Evolutionary conservation across 2,113 vertebrate species (phyloP).

Genomic region (Pseudopodoces humilis): DNA sequence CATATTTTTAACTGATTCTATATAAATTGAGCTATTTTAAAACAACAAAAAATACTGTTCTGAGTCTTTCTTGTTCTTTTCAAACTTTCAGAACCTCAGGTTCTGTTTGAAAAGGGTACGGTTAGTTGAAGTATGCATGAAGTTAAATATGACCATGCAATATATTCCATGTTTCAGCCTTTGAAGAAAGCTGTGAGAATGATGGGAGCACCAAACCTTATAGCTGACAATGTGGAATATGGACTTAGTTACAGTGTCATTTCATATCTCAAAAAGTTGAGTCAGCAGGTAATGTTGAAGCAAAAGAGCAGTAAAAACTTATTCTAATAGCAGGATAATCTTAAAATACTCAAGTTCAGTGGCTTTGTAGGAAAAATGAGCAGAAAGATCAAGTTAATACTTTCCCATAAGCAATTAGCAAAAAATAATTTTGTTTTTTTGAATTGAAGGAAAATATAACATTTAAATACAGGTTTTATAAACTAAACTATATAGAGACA

Average conservation of each 20-base stretch:
- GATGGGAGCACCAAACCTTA: conserved; percentile 96
- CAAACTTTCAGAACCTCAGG: not conserved
- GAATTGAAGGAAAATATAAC: not conserved
- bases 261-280: conserved; percentile 98
- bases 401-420: not conserved
- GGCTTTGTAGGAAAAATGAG: not conserved
- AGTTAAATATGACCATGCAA: not conserved
- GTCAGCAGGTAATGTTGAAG: conserved; percentile 88
- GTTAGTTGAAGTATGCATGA: not conserved
- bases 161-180: conserved; percentile 76
- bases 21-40: not conserved
- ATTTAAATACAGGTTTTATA: not conserved
- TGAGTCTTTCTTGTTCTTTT: not conserved
- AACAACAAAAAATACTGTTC: not conserved
- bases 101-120: not conserved
- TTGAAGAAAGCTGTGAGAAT: conserved; percentile 94
- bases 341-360: conserved; percentile 9
- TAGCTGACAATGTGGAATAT: conserved; percentile 96
- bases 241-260: conserved; percentile 97
- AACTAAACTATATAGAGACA: not conserved
- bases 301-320: conserved; percentile 41
- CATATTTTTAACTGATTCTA: not conserved
- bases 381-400: conserved; percentile 1
- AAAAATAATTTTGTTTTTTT: not conserved
- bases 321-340: conserved; percentile 4